These are phyloP conservation scores for Poeciliopsis turneri DNA, from an alignment of 2,797 vertebrate species.

Conservation along the genomic window DNA sequence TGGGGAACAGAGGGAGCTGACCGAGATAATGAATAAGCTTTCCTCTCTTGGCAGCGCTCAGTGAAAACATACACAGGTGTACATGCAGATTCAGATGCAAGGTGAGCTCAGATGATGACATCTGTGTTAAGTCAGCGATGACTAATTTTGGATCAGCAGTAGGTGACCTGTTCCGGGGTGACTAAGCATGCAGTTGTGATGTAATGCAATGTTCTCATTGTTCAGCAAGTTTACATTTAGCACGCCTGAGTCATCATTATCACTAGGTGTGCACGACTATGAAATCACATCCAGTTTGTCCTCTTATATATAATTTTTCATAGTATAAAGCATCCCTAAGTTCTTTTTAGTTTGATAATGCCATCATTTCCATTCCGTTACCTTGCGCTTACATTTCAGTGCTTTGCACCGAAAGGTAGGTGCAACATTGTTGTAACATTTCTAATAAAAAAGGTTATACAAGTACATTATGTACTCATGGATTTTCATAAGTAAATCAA, in stretches of 20 bases:
- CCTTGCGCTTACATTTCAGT: background rate
- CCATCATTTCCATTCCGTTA: background rate
- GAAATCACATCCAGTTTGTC: slow-evolving; percentile 4
- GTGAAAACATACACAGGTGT: slow-evolving; percentile 20
- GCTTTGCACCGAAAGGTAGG: background rate
- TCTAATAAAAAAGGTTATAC: background rate
- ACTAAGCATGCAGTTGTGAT: slow-evolving; percentile 31
- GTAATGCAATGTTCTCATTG: slow-evolving; percentile 31
- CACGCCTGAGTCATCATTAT: slow-evolving; percentile 11
- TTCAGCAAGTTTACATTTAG: slow-evolving; percentile 50
- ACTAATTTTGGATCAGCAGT: slow-evolving; percentile 55
- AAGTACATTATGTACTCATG: background rate
- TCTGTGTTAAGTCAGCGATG: slow-evolving; percentile 69
- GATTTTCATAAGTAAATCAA: slow-evolving; percentile 10
- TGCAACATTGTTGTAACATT: background rate
- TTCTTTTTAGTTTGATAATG: background rate
- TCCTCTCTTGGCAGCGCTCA: slow-evolving; percentile 15
- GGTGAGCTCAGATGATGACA: slow-evolving; percentile 66
- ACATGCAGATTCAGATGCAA: slow-evolving; percentile 13
- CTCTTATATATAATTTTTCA: background rate
- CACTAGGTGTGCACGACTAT: background rate
- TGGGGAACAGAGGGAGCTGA: slow-evolving; percentile 38
- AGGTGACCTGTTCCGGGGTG: slow-evolving; percentile 42
- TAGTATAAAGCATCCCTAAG: background rate
- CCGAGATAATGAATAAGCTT: slow-evolving; percentile 56